Evolutionary conservation across 2,113 vertebrate genomes (phyloP).

Genomic region (Dascyllus trimaculatus): DNA sequence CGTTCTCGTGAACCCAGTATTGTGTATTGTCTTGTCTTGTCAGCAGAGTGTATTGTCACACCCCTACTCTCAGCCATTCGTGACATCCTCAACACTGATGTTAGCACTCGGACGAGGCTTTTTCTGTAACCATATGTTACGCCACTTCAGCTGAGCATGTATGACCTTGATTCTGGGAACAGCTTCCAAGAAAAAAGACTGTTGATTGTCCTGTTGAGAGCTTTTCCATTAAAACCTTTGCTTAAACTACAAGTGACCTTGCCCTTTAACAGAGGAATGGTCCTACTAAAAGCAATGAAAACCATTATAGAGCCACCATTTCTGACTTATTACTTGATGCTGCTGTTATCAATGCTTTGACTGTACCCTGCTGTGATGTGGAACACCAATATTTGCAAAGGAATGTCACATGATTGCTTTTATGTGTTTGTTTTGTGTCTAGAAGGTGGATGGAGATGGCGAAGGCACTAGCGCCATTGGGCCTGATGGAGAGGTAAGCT

Average conservation of each 20-base stretch:
- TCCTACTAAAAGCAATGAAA: too few species aligned
- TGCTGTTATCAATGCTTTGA: not conserved
- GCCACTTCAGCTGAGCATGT: too few species aligned
- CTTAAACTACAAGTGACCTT: too few species aligned
- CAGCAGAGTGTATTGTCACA: too few species aligned
- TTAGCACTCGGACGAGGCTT: not conserved
- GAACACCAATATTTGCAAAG: too few species aligned
- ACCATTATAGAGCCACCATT: too few species aligned
- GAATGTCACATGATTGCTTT: not conserved
- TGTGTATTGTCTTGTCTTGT: too few species aligned
- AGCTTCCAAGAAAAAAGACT: not conserved
- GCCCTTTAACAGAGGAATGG: too few species aligned
- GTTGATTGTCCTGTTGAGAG: not conserved
- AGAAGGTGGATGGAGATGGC: slow-evolving; percentile 93
- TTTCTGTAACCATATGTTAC: too few species aligned
- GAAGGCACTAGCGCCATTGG: slow-evolving; percentile 92
- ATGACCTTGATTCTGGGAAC: too few species aligned
- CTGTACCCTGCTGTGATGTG: too few species aligned
- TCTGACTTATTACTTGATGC: not conserved
- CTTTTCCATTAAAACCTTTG: not conserved
- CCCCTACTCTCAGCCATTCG: not conserved
- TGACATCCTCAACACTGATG: not conserved
- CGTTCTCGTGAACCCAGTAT: too few species aligned
- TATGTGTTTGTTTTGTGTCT: slow-evolving; percentile 49
- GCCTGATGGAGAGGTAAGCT: slow-evolving; percentile 95